Evolutionary conservation across 2,113 vertebrate species (phyloP), one percentile per base, ranked within the genome.

Genomic region (Otus sunia): DNA sequence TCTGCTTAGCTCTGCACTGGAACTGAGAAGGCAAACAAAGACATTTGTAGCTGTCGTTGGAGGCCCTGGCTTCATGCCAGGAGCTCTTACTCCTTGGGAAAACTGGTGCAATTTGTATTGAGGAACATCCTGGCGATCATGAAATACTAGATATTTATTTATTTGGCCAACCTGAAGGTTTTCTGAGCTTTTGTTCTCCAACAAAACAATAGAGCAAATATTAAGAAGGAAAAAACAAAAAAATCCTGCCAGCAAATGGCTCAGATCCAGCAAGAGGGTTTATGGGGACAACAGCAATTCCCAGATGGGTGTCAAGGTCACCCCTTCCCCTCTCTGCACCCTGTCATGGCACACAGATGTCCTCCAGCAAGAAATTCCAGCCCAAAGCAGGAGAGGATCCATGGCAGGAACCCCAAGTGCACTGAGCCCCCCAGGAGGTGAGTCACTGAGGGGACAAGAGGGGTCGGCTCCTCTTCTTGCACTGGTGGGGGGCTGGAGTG

Each of bases 1-100:
- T 92, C 96, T 96, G 92, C 94, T 96, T 95, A 96, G 94, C 90
- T 93, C 90, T 53, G 96, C 92, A 76, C 89, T 80, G 41, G 95
- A 84, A 83, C 77, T 66, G 37, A 68, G 88, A 80, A 84, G 86
- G 94, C 94, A 96, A 97, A 97, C 92, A 96, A 97, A 97, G 97
- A 96, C 90, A 78, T 97, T 95, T 90, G 88, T 95, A 97, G 97
- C 91, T 97, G 94, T 90, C 45, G 3, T 93, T 69, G 71, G 80
- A 93, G 77, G 63, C 67, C 55, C 72, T 97, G 97, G 96, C 92
- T 93, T 63, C 37, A 12, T 43, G 95, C 97, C 94, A 97, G 90
- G 36, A 96, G 72, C 63, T 90, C 71, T 93, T 81, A 68, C n/a
- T 92, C 74, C 83, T 86, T 82, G 79, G 90, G 92, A 96, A 92